These are phyloP conservation scores for Pocillopora grandis DNA, from an alignment of 92 coral and sea anemone species.

Conservation along the genomic window DNA sequence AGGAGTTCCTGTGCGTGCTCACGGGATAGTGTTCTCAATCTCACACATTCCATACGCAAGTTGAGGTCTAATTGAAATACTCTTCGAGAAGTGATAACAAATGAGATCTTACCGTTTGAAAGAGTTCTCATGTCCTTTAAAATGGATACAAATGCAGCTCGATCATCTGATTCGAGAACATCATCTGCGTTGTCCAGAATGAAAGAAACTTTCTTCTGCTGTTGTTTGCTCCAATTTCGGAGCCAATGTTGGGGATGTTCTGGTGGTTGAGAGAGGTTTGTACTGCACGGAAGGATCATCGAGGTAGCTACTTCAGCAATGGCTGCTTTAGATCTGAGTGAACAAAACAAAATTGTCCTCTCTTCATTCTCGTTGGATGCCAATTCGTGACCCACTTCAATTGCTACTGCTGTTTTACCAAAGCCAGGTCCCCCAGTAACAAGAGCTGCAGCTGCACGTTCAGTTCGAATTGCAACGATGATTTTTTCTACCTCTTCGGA, in stretches of 20 bases:
- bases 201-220: constrained; percentile 4
- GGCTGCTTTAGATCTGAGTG: neutral
- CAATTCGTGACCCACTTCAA: constrained; percentile 19
- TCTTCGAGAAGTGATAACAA: constrained; percentile 12
- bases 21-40: neutral
- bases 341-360: constrained; percentile 2
- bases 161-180: constrained; percentile 10
- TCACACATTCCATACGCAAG: neutral
- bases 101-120: neutral
- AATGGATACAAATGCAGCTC: neutral
- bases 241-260: constrained; percentile 22
- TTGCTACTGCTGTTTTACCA: constrained; percentile 32
- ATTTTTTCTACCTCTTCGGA: constrained; percentile 5
- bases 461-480: neutral
- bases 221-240: constrained; percentile 21
- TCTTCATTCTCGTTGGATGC: neutral
- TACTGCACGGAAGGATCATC: constrained; percentile 5
- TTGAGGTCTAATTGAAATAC: neutral
- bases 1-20: neutral
- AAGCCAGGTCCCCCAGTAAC: constrained; percentile 43
- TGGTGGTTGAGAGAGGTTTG: constrained; percentile 4
- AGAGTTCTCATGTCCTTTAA: neutral
- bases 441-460: neutral
- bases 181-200: constrained; percentile 29
- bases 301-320: constrained; percentile 2